Conservation (phyloP, 1,140 invertebrate genomes). For the Carcinoscorpius rotundicauda region DNA sequence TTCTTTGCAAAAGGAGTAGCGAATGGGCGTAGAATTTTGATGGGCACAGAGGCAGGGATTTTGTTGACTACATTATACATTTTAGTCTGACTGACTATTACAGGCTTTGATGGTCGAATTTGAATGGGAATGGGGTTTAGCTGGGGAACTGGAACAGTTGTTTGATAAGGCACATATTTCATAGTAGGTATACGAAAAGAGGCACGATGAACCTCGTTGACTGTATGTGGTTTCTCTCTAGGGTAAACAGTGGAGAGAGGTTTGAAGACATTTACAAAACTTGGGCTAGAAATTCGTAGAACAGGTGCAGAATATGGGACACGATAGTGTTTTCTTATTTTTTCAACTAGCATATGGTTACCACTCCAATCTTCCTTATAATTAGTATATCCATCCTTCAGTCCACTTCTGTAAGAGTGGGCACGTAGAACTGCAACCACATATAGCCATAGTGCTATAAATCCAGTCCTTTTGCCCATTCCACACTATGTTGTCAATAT, state of each 20-base stretch:
- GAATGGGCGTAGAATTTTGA: conserved; percentile 16
- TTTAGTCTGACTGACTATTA: conserved; percentile 15
- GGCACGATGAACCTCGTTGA: conserved; percentile 18
- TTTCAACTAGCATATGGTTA: conserved; percentile 9
- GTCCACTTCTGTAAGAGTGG: too few species aligned
- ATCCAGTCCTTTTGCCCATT: too few species aligned
- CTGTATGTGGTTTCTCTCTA: conserved; percentile 13
- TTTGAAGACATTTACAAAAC: conserved; percentile 12
- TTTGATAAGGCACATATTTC: conserved; percentile 13
- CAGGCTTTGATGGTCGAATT: conserved; percentile 17
- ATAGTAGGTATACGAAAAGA: conserved; percentile 17
- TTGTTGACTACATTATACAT: conserved; percentile 16
- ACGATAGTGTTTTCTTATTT: conserved; percentile 13
- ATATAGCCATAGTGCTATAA: too few species aligned
- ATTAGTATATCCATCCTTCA: too few species aligned
- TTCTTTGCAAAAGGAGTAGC: conserved; percentile 13
- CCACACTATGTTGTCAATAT: too few species aligned
- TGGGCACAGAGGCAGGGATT: conserved; percentile 17
- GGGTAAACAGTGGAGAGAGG: conserved; percentile 15
- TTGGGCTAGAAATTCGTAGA: conserved; percentile 13
- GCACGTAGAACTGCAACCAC: too few species aligned
- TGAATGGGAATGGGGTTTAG: conserved; percentile 13
- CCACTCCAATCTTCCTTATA: too few species aligned
- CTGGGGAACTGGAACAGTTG: conserved; percentile 15
- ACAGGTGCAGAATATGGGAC: conserved; percentile 12